These are phyloP conservation scores for Idaea dimidiata DNA, from an alignment of 2,888 invertebrate genomes.

Conservation along the genomic window DNA sequence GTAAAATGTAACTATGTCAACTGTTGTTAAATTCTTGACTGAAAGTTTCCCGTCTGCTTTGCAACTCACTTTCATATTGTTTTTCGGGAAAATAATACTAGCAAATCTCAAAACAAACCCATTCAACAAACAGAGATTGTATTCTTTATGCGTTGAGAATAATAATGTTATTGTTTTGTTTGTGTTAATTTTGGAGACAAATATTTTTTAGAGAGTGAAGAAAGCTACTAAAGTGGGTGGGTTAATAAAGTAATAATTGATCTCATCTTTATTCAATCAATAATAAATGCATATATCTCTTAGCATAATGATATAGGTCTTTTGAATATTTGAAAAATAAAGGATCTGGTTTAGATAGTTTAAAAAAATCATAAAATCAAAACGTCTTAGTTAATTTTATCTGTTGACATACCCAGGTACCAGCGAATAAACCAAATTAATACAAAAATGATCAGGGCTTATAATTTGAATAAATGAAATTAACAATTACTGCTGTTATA, in stretches of 20 bases:
- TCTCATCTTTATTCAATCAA: too few species aligned
- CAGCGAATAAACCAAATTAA: neutral
- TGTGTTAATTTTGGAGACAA: neutral
- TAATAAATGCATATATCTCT: too few species aligned
- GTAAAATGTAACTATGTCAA: too few species aligned
- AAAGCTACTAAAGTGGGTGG: neutral
- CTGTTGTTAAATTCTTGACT: neutral
- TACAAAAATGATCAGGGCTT: neutral
- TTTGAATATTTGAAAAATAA: too few species aligned
- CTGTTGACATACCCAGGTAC: neutral
- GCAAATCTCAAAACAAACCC: neutral
- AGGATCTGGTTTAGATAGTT: too few species aligned
- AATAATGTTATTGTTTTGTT: neutral
- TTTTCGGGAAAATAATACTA: constrained; percentile 24
- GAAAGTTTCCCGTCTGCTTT: neutral
- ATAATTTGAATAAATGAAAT: neutral
- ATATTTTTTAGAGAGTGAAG: neutral
- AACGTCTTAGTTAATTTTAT: too few species aligned
- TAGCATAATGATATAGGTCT: too few species aligned
- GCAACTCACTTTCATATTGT: neutral
- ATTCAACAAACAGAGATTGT: neutral
- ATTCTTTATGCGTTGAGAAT: neutral
- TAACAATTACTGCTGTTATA: neutral
- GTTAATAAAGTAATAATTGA: neutral
- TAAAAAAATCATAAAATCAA: too few species aligned